phyloP scores from a whole-genome alignment of 2,888 invertebrate species.

The Sminthurinus aureus region DNA sequence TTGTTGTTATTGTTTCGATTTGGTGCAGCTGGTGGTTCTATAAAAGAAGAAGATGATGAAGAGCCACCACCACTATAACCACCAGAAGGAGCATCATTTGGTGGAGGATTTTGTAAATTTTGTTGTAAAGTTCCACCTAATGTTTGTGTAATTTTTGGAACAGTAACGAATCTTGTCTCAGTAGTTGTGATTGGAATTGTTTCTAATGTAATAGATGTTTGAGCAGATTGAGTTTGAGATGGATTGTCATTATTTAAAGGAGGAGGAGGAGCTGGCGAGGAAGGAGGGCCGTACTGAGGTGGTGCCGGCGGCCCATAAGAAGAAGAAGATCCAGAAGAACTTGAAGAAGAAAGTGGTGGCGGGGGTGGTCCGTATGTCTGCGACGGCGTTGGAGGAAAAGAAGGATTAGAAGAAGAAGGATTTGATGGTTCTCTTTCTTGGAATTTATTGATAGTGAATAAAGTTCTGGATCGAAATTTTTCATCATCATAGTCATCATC shows the following conservation, averaged over 20 bases:
- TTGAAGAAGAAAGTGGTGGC: no score
- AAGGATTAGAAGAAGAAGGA: not conserved
- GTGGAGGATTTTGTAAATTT: not conserved
- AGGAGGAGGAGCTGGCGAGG: conserved; percentile 8
- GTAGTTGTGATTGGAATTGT: conserved; percentile 47
- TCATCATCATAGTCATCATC: not conserved
- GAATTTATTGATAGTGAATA: not conserved
- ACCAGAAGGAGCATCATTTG: not conserved
- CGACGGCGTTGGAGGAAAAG: conserved; percentile 5
- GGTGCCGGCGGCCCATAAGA: conserved; percentile 24
- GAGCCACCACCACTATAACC: conserved; percentile 5
- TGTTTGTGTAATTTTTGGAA: conserved; percentile 45
- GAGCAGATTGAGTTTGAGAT: conserved; percentile 19
- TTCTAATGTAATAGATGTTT: conserved; percentile 45
- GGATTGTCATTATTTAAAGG: not conserved
- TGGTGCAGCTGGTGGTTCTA: not conserved
- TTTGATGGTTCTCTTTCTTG: not conserved
- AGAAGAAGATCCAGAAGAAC: no score
- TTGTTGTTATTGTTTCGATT: not conserved
- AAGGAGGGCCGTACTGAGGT: conserved; percentile 10
- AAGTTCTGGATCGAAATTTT: conserved; percentile 2
- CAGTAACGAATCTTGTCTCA: conserved; percentile 42
- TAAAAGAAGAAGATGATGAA: not conserved
- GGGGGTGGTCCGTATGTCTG: conserved; percentile 34
- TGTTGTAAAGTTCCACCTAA: conserved; percentile 14